Percentiles rank a stretch among this genome's conserved stretches.
Evolutionary conservation across 1,140 invertebrate genomes (phyloP).

Genomic region (Aphaenogaster floridana): DNA sequence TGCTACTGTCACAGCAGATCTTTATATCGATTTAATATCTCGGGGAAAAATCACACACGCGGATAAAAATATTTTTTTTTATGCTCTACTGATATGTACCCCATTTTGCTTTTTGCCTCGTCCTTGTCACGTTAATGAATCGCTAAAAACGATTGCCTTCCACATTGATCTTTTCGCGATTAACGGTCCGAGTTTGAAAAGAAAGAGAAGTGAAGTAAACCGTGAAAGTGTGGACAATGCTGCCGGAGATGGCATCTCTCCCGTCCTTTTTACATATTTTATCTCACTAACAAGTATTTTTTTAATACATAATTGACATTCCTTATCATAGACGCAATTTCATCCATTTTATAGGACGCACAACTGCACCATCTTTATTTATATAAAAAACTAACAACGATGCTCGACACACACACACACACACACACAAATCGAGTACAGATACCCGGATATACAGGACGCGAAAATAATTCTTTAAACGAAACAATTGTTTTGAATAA

Average conservation of each 20-base stretch:
- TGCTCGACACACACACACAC: constrained; percentile 79
- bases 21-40: neutral
- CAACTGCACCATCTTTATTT: constrained; percentile 83
- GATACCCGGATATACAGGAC: constrained; percentile 32
- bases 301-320: constrained; percentile 75
- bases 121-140: neutral
- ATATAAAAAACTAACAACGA: constrained; percentile 84
- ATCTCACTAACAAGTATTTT: constrained; percentile 76
- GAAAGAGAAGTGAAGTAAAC: neutral
- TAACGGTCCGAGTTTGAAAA: neutral
- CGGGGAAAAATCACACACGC: neutral
- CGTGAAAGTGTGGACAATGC: constrained; percentile 51
- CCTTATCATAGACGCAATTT: constrained; percentile 81
- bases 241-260: constrained; percentile 72
- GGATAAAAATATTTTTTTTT: neutral
- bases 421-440: constrained; percentile 84
- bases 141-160: neutral
- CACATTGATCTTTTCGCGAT: constrained; percentile 10
- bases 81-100: neutral
- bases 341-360: constrained; percentile 83
- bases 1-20: neutral
- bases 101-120: neutral
- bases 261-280: constrained; percentile 73
- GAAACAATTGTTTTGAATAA: neutral
- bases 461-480: neutral